Conservation (phyloP, 2,888 invertebrate species). For the Drosophila flavopinicola region DNA sequence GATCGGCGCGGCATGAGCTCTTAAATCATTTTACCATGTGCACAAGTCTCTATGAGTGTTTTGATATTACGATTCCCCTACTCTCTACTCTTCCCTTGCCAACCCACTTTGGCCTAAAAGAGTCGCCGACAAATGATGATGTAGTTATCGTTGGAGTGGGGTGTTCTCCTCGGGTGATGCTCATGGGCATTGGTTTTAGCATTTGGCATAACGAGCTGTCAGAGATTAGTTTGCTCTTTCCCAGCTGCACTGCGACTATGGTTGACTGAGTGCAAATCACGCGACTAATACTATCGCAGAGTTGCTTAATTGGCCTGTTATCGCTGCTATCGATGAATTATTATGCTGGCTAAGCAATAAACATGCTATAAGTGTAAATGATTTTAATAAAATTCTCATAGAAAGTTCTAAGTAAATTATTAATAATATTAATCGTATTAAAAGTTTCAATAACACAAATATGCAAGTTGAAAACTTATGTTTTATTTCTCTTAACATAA, state of each 20-base stretch:
- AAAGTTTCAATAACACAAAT: too few relatives aligned
- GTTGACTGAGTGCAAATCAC: conserved; percentile 28
- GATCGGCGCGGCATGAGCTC: conserved; percentile 56
- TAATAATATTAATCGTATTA: too few relatives aligned
- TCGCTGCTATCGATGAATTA: conserved; percentile 1
- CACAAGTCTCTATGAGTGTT: conserved; percentile 37
- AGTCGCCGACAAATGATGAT: conserved; percentile 74
- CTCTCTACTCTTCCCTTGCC: neutral
- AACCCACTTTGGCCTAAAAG: conserved; percentile 44
- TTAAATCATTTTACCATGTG: conserved; percentile 74
- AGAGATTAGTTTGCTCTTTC: conserved; percentile 45
- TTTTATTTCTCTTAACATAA: too few relatives aligned
- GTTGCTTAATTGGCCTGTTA: neutral
- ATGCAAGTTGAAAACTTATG: too few relatives aligned
- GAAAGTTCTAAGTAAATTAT: too few relatives aligned
- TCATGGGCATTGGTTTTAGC: conserved; percentile 33
- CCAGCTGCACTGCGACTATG: conserved; percentile 46
- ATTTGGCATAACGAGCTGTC: conserved; percentile 66
- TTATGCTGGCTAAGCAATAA: too few relatives aligned
- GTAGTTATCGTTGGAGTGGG: conserved; percentile 44
- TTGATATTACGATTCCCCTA: conserved; percentile 15
- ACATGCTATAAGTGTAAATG: too few relatives aligned
- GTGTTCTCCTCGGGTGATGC: conserved; percentile 19
- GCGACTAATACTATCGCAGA: conserved; percentile 14
- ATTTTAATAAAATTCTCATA: too few relatives aligned